phyloP scores from a whole-genome alignment of 2,797 vertebrate genomes.

The Bucorvus abyssinicus region DNA sequence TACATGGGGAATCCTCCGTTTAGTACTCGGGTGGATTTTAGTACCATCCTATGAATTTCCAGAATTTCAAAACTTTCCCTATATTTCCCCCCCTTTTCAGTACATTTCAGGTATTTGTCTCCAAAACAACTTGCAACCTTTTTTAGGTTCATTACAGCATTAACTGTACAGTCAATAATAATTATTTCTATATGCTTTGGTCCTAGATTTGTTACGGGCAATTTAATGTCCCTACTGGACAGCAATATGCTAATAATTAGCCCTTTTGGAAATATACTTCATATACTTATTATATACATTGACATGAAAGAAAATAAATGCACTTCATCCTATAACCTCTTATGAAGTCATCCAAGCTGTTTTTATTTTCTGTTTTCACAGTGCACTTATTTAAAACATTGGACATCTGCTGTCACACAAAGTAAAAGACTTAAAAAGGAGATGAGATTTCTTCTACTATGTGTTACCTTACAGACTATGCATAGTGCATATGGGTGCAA shows the following conservation, averaged over 20 bases:
- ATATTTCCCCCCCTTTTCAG: not conserved
- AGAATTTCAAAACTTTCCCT: not conserved
- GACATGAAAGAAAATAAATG: not conserved
- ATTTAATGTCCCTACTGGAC: not conserved
- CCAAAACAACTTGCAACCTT: not conserved
- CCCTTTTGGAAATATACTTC: not conserved
- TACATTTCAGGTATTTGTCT: not conserved
- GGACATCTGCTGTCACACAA: not conserved
- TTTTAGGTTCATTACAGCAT: not conserved
- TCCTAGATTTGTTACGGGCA: not conserved
- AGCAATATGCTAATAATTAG: not conserved
- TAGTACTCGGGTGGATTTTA: not conserved
- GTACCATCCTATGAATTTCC: not conserved
- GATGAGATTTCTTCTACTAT: not conserved
- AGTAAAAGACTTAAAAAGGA: not conserved
- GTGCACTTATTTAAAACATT: conserved; percentile 18
- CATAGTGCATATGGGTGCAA: not conserved
- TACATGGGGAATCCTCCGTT: rapidly evolving
- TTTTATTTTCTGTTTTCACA: conserved; percentile 36
- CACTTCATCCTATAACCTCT: not conserved
- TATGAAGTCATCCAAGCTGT: not conserved
- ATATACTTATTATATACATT: not conserved
- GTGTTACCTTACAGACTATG: not conserved
- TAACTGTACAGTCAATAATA: not conserved
- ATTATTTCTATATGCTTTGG: not conserved